Evolutionary conservation across 2,113 vertebrate genomes (phyloP), one percentile per base, ranked within the genome.

Genomic region (Heterotilapia buettikoferi): DNA sequence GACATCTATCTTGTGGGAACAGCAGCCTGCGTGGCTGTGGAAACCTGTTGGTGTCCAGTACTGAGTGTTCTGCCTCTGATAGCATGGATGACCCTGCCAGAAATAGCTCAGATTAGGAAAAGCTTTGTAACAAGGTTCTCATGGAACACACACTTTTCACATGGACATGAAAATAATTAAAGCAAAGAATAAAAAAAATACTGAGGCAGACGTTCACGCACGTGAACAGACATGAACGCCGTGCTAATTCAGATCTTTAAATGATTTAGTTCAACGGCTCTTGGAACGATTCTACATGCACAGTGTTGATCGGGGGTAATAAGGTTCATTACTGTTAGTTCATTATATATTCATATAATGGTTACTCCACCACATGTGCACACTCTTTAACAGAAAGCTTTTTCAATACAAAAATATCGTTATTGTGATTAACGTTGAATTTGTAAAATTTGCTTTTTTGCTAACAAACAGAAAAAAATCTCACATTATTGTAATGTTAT

Each of bases 41-140:
- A 61, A 79, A 56, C 80, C 26, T 38, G 84, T 26, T 31, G 82
- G 36, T 18, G 53, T 86, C 87, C 84, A 90, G 76, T 4, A 43
- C 14, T 79, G 89, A 86, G 76, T 18, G 47, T 83, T 84, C 83
- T 92, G 90, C 89, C 83, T 80, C 57, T 52, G n/a, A 29, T 11
- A n/a, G 52, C 53, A 19, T 45, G 6, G 79, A 56, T 12, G 76
- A 53, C 54, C 40, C 9, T 86, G 90, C 89, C 89, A 92, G 80
- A 19, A 83, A 90, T 14, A 9, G 26, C 26, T 59, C 26, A 2
- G 91, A 90, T 90, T 68, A 83, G 84, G 21, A 54, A 82, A 80
- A 71, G 81, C 87, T 91, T 84, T 88, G 87, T 86, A 81, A 88
- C 9, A 18, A 89, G 80, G 83, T 86, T 86, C 89, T 84, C 19